Evolutionary conservation across 2,797 vertebrate genomes (phyloP).

Genomic region (Lateolabrax maculatus): DNA sequence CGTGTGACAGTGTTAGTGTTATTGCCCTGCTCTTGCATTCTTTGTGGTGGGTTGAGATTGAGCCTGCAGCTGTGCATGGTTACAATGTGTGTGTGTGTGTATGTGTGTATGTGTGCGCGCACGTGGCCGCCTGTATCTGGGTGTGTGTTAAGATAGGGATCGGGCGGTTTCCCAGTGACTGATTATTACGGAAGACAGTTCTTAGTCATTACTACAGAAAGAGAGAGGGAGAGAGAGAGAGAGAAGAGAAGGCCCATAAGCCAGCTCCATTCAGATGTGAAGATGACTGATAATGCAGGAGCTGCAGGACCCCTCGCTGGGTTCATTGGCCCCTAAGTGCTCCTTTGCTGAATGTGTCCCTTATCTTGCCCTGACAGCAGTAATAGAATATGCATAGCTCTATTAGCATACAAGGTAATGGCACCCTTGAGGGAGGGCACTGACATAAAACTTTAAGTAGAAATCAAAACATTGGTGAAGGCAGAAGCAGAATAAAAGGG

Average conservation of each 20-base stretch:
- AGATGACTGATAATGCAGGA: slow-evolving; percentile 91
- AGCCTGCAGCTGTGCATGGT: slow-evolving; percentile 77
- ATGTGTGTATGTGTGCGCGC: slow-evolving; percentile 41
- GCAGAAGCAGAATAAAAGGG: slow-evolving; percentile 88
- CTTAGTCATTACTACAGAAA: slow-evolving; percentile 76
- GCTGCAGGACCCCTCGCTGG: slow-evolving; percentile 88
- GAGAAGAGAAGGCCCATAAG: slow-evolving; percentile 84
- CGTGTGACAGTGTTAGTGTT: slow-evolving; percentile 84
- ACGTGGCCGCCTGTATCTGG: slow-evolving; percentile 65
- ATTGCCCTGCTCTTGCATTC: slow-evolving; percentile 83
- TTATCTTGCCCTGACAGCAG: slow-evolving; percentile 91
- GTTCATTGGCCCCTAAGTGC: slow-evolving; percentile 94
- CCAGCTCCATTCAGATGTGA: slow-evolving; percentile 88
- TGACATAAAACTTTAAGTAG: slow-evolving; percentile 97
- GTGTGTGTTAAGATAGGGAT: slow-evolving; percentile 83
- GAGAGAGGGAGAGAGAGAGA: slow-evolving; percentile 31
- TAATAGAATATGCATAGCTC: slow-evolving; percentile 96
- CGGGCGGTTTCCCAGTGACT: slow-evolving; percentile 82
- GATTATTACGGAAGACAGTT: slow-evolving; percentile 84
- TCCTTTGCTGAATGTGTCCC: slow-evolving; percentile 90
- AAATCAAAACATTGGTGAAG: slow-evolving; percentile 94
- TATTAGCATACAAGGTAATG: slow-evolving; percentile 96
- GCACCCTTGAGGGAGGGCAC: slow-evolving; percentile 93
- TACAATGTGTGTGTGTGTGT: slow-evolving; percentile 43
- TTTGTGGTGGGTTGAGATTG: slow-evolving; percentile 79